These are phyloP conservation scores for Atta cephalotes DNA, from an alignment of 1,140 invertebrate species.

Conservation along the genomic window DNA sequence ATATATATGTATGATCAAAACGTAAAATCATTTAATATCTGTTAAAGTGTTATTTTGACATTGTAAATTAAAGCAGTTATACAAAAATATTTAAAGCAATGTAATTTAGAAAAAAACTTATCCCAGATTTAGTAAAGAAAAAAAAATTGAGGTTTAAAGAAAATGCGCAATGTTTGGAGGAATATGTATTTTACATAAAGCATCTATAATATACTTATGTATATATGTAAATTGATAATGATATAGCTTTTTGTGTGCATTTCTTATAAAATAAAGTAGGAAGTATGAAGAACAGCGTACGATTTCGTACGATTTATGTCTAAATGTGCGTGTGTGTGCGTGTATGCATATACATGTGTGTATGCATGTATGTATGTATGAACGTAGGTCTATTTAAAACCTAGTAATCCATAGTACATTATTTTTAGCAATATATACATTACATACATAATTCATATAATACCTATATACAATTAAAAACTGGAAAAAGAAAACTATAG, in stretches of 20 bases:
- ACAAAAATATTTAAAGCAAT: neutral
- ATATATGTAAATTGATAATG: constrained; percentile 9
- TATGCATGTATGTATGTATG: neutral
- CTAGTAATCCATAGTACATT: constrained; percentile 67
- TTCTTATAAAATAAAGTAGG: constrained; percentile 16
- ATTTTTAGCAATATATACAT: constrained; percentile 77
- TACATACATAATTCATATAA: constrained; percentile 74
- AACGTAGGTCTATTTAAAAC: constrained; percentile 69
- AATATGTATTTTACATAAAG: constrained; percentile 31
- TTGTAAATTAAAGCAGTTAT: neutral
- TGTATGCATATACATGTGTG: neutral
- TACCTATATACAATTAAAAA: constrained; percentile 67
- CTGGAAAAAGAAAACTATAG: constrained; percentile 42
- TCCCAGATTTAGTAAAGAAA: neutral
- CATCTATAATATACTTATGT: constrained; percentile 16
- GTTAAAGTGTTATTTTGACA: neutral
- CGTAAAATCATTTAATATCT: neutral
- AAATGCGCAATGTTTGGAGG: constrained; percentile 21
- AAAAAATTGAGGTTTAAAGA: constrained; percentile 29
- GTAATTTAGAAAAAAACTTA: neutral
- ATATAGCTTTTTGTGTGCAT: constrained; percentile 8
- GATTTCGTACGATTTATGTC: neutral
- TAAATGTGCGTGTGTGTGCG: neutral
- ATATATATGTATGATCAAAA: neutral
- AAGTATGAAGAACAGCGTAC: neutral